Base-by-base conservation (phyloP, 2,113 vertebrate genomes). In the Pogonocichla stellata region DNA sequence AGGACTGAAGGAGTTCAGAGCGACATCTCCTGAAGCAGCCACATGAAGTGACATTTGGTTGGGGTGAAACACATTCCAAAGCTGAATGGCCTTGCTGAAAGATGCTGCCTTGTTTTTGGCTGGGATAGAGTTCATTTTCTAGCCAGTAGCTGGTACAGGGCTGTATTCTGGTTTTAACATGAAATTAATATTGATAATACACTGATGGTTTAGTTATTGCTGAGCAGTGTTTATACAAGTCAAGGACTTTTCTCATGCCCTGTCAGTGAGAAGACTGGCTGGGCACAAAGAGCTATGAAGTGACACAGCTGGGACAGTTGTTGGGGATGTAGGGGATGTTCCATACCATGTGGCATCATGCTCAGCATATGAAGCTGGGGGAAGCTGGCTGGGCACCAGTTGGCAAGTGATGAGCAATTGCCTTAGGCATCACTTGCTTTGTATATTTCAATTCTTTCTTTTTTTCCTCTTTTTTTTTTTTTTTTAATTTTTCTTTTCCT, bases 41-140 rank as follows among this genome's bases (percentile, higher is more conserved):
- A 57, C 3, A 6, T 0, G 0, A 69, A 87, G 42, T 65, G 31
- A 34, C 1, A 0, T 54, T 86, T 73, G 45, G 12, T 10, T 73
- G 56, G 28, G 12, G 7, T 78, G 53, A 87, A 65, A 71, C 9
- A 29, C 25, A 40, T 61, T 81, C 62, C 22, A 51, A 43, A 77
- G 14, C 10, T 2, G 4, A 53, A 28, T 2, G 2, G 4, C 31
- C 31, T 87, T 0, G 0, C 43, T 47, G 61, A 71, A 79, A 56
- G 65, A 40, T 23, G 53, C 1, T 74, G 22, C 25, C 34, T 34
- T 86, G 67, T 8, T 48, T 66, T 86, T 66, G 40, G 7, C 31
- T 54, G 40, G 40, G 15, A 18, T 12, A 61, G 45, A 47, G 25
- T 20, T 61, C 3, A 42, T 61, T 74, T 36, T 61, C 47, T 54